Evolutionary conservation across 2,888 invertebrate genomes (phyloP).

Genomic region (Flexamia atlantica): DNA sequence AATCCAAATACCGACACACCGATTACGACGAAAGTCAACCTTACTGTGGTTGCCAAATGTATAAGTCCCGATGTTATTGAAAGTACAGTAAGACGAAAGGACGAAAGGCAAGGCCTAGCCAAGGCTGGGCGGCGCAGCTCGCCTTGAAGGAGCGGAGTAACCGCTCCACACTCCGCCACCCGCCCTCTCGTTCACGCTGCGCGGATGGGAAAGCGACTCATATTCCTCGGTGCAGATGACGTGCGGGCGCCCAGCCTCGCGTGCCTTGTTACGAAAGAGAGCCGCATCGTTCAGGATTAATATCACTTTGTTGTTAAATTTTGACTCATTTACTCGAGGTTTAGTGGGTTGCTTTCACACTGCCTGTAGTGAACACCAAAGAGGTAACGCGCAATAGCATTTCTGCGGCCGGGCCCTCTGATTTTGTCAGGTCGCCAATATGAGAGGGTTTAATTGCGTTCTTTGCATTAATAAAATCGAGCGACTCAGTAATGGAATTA

Average conservation of each 20-base stretch:
- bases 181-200: neutral
- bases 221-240: neutral
- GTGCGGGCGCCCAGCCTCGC: conserved; percentile 12
- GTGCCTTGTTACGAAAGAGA: conserved; percentile 22
- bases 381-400: no score
- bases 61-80: neutral
- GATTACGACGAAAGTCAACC: no score
- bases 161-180: neutral
- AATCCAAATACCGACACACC: no score
- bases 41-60: no score
- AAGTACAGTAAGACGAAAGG: neutral
- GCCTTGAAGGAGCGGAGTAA: neutral
- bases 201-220: conserved; percentile 22
- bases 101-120: conserved; percentile 13
- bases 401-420: no score
- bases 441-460: no score
- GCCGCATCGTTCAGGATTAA: neutral
- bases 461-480: no score
- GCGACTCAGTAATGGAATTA: no score
- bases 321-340: neutral
- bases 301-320: conserved; percentile 15
- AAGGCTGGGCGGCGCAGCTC: neutral
- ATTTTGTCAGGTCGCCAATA: no score
- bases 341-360: conserved; percentile 2
- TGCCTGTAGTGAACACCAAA: neutral